Evolutionary conservation across 2,113 vertebrate genomes (phyloP).

Genomic region (Charadrius vociferus): DNA sequence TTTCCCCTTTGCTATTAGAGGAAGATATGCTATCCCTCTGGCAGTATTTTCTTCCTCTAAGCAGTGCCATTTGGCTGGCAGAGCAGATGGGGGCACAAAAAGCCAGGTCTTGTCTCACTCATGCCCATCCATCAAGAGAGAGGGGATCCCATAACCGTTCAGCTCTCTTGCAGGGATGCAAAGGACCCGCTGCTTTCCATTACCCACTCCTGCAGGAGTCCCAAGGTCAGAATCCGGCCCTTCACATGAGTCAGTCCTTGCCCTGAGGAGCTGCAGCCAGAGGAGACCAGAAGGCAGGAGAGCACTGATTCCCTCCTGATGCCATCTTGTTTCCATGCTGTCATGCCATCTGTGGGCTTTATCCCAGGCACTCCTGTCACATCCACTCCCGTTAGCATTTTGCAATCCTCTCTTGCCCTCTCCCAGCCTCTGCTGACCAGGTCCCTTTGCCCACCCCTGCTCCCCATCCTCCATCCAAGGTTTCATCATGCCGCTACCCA

Average conservation of each 20-base stretch:
- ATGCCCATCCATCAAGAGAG: neutral
- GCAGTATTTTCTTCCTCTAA: neutral
- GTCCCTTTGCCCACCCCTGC: neutral
- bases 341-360: neutral
- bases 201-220: neutral
- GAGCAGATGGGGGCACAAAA: neutral
- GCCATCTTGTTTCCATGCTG: neutral
- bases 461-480: neutral
- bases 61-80: neutral
- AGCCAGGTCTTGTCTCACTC: neutral
- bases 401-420: neutral
- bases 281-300: constrained; percentile 7
- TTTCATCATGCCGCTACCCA: neutral
- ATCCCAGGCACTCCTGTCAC: neutral
- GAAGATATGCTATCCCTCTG: neutral
- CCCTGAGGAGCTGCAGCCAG: neutral
- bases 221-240: neutral
- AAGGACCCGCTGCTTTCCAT: neutral
- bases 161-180: neutral
- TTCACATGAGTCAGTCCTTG: neutral
- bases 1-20: neutral
- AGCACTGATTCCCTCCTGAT: neutral
- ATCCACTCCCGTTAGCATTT: neutral
- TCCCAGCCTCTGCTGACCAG: neutral
- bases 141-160: rapidly evolving